These are phyloP conservation scores for Eriosoma lanigerum DNA, from an alignment of 1,140 invertebrate genomes.

Conservation along the genomic window DNA sequence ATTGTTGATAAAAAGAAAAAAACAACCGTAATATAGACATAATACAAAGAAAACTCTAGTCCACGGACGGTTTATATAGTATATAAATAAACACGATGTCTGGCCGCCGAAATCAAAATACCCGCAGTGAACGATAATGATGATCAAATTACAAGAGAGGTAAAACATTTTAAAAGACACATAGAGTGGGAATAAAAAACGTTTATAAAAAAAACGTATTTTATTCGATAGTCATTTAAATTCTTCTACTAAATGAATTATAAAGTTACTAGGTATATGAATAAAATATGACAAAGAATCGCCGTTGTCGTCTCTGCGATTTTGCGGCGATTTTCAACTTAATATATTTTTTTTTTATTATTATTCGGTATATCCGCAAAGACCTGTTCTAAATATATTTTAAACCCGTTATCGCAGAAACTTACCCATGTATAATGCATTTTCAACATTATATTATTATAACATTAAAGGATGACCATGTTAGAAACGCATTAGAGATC, in stretches of 20 bases:
- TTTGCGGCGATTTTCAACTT: background rate
- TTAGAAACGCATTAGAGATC: too few relatives aligned
- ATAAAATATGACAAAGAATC: background rate
- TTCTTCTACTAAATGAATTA: background rate
- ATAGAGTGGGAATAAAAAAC: too few relatives aligned
- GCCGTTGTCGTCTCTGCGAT: background rate
- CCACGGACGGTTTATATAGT: too few relatives aligned
- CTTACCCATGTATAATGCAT: too few relatives aligned
- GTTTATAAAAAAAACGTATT: too few relatives aligned
- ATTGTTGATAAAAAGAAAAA: too few relatives aligned
- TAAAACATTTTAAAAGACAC: background rate
- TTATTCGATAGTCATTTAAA: background rate
- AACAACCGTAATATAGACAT: too few relatives aligned
- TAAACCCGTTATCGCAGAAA: too few relatives aligned
- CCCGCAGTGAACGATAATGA: background rate
- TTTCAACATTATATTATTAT: too few relatives aligned
- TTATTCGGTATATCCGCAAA: background rate
- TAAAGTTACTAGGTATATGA: background rate
- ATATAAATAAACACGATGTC: too few relatives aligned
- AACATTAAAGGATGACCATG: too few relatives aligned
- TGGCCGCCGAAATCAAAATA: background rate
- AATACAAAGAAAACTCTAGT: too few relatives aligned
- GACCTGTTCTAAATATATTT: background rate
- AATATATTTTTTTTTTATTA: background rate
- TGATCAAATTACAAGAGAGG: background rate